Percentiles rank a stretch among this genome's conserved stretches.
Evolutionary conservation across 1,140 invertebrate genomes (phyloP).

Genomic region (Caligus rogercresseyi): DNA sequence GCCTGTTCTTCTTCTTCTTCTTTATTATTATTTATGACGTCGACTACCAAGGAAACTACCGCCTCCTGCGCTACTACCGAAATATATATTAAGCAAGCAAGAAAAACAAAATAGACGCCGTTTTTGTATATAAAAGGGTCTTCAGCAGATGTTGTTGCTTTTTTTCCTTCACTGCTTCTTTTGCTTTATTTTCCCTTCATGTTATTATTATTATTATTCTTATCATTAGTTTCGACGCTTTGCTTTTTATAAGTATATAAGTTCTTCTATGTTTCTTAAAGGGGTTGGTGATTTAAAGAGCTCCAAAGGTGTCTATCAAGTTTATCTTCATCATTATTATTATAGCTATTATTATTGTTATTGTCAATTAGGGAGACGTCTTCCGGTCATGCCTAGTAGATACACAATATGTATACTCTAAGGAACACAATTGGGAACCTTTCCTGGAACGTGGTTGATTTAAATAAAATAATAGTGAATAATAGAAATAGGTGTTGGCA

Average conservation of each 20-base stretch:
- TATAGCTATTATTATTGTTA: not conserved
- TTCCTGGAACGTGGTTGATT: too few relatives aligned
- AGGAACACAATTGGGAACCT: too few relatives aligned
- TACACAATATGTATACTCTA: too few relatives aligned
- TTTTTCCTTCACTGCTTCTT: too few relatives aligned
- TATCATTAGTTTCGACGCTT: too few relatives aligned
- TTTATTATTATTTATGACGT: not conserved
- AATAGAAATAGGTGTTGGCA: too few relatives aligned
- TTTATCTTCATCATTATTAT: not conserved
- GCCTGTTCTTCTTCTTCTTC: too few relatives aligned
- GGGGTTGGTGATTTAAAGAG: not conserved
- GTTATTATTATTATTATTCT: too few relatives aligned
- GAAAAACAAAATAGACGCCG: not conserved
- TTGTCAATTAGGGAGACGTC: not conserved
- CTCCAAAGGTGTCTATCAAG: not conserved
- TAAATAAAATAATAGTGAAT: too few relatives aligned
- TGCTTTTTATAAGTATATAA: too few relatives aligned
- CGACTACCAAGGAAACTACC: not conserved
- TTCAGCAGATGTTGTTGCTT: not conserved
- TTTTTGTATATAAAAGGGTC: not conserved
- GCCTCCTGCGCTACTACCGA: not conserved
- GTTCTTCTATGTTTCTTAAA: not conserved
- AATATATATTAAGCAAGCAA: not conserved
- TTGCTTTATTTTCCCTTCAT: too few relatives aligned
- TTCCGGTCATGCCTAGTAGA: not conserved